phyloP scores from a whole-genome alignment of 1,140 invertebrate species.

The Stenopsyche tienmushanensis region DNA sequence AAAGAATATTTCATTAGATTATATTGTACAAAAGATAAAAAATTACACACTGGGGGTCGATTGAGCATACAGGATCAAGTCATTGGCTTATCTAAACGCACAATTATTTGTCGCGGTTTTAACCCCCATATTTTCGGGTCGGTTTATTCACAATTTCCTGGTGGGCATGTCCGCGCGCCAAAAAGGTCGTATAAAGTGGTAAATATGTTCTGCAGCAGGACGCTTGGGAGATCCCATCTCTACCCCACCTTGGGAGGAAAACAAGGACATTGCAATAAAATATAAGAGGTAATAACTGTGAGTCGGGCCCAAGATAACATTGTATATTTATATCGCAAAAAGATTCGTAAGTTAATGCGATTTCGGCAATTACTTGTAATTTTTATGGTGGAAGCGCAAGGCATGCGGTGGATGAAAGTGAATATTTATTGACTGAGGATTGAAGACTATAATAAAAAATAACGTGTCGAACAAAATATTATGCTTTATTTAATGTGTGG shows the following conservation, averaged over 20 bases:
- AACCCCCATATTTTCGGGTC: not conserved
- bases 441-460: too few species aligned
- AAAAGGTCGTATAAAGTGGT: constrained; percentile 7
- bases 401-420: too few species aligned
- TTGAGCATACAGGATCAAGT: not conserved
- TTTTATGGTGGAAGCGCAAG: too few species aligned
- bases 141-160: not conserved
- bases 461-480: too few species aligned
- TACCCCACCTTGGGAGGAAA: constrained; percentile 1
- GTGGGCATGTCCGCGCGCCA: not conserved
- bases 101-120: not conserved
- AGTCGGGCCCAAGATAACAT: constrained; percentile 15
- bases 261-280: constrained; percentile 25
- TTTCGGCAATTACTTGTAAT: constrained; percentile 28
- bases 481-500: too few species aligned
- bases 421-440: too few species aligned
- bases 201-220: constrained; percentile 16
- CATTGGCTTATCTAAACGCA: not conserved
- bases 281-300: constrained; percentile 26
- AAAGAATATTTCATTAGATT: not conserved
- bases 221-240: not conserved
- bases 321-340: constrained; percentile 21
- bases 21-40: not conserved
- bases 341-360: constrained; percentile 18
- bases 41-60: not conserved